Percentiles rank a stretch among this genome's conserved stretches.
Evolutionary conservation across 1,140 invertebrate species (phyloP).

Genomic region (Tetramorium parvispinum): DNA sequence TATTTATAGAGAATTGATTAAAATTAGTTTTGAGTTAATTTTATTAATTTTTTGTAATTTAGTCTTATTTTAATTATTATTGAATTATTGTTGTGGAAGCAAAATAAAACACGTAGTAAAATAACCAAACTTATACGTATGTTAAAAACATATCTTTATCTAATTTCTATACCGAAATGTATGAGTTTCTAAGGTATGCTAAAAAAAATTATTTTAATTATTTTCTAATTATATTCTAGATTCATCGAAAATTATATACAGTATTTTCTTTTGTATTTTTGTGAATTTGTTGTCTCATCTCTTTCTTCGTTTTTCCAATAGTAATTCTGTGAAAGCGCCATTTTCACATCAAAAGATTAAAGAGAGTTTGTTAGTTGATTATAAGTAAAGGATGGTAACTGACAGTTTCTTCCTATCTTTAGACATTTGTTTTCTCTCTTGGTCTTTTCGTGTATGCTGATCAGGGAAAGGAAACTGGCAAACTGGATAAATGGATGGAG

Average conservation of each 20-base stretch:
- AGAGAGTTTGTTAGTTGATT: slow-evolving; percentile 38
- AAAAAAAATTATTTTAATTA: too few species aligned
- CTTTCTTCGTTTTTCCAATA: slow-evolving; percentile 14
- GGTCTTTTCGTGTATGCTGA: slow-evolving; percentile 72
- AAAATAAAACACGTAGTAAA: background rate
- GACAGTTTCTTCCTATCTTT: slow-evolving; percentile 69
- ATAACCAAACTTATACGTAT: background rate
- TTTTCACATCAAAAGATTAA: slow-evolving; percentile 22
- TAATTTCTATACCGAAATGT: background rate
- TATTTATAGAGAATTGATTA: background rate
- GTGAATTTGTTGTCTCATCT: background rate
- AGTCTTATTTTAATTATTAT: background rate
- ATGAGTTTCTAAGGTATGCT: background rate
- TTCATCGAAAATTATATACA: slow-evolving; percentile 10
- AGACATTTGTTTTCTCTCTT: slow-evolving; percentile 74
- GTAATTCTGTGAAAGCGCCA: slow-evolving; percentile 14
- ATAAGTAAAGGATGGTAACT: slow-evolving; percentile 71
- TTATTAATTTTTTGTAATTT: slow-evolving; percentile 3
- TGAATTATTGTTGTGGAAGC: background rate
- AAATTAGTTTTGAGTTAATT: background rate
- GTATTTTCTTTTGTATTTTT: background rate
- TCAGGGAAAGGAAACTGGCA: slow-evolving; percentile 74
- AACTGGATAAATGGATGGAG: slow-evolving; percentile 66
- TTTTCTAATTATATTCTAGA: background rate
- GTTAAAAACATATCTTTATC: background rate